These are phyloP conservation scores for Acanthaster planci DNA, from an alignment of 35 echinoderm and acorn worm genomes.

Conservation along the genomic window DNA sequence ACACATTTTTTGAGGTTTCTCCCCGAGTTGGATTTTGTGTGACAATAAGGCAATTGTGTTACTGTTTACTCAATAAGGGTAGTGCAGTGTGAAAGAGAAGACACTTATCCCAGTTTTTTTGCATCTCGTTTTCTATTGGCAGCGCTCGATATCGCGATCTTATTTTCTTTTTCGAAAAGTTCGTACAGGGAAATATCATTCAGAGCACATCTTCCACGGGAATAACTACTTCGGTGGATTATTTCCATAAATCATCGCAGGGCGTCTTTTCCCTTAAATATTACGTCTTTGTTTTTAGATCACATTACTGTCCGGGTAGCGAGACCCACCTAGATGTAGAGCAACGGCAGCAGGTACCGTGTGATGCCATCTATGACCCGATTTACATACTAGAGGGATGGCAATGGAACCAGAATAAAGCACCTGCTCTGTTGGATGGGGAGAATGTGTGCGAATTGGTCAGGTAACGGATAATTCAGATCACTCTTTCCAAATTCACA, in stretches of 20 bases:
- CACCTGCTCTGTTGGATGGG: neutral
- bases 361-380: conserved; percentile 43
- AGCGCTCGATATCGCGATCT: neutral
- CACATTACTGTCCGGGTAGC: conserved; percentile 2
- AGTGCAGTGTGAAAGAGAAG: too few species aligned
- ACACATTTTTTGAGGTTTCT: neutral
- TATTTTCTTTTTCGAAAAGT: neutral
- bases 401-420: conserved; percentile 26
- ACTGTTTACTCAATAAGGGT: too few species aligned
- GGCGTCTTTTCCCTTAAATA: neutral
- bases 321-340: conserved; percentile 16
- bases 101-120: too few species aligned
- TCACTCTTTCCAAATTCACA: too few species aligned
- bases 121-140: neutral
- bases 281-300: neutral
- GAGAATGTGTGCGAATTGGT: conserved; percentile 37
- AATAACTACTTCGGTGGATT: neutral
- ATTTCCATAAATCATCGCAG: neutral
- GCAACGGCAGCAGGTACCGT: conserved; percentile 48
- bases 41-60: neutral
- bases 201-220: neutral
- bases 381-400: conserved; percentile 43
- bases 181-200: neutral
- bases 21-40: neutral
- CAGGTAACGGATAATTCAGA: conserved; percentile 2